Conservation (phyloP, 2,797 vertebrate genomes). For the Centropyge bicolor region DNA sequence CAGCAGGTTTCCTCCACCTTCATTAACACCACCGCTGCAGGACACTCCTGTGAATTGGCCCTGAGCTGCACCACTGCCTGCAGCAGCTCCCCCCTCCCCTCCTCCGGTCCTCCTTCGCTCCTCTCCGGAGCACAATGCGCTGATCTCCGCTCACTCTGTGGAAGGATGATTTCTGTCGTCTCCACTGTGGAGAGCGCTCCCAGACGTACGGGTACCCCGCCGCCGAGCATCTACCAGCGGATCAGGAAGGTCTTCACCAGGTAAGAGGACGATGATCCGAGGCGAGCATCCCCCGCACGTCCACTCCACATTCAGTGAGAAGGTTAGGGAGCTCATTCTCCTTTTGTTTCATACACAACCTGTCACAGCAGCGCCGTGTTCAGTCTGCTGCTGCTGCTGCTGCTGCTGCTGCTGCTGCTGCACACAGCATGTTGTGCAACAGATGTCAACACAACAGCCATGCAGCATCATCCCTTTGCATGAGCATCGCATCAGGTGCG, state of each 20-base stretch:
- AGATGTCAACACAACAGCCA: slow-evolving; percentile 36
- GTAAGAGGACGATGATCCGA: slow-evolving; percentile 76
- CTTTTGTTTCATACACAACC: slow-evolving; percentile 32
- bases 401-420: slow-evolving; percentile 12
- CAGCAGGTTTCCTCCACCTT: neutral
- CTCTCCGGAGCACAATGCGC: slow-evolving; percentile 82
- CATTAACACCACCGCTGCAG: neutral
- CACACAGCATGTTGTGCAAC: slow-evolving; percentile 40
- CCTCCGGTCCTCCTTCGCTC: slow-evolving; percentile 19
- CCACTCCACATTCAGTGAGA: slow-evolving; percentile 48
- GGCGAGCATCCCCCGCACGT: slow-evolving; percentile 31
- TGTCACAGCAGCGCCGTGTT: slow-evolving; percentile 10
- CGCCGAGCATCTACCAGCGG: slow-evolving; percentile 87
- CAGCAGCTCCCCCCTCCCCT: slow-evolving; percentile 18
- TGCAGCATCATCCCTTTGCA: neutral
- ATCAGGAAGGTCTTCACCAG: slow-evolving; percentile 92
- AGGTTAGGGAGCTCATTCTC: neutral
- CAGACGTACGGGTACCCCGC: slow-evolving; percentile 84
- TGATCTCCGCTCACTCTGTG: slow-evolving; percentile 77
- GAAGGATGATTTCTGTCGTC: slow-evolving; percentile 91
- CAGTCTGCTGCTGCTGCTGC: slow-evolving; percentile 5
- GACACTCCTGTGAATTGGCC: neutral
- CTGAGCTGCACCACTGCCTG: neutral
- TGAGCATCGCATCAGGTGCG: neutral
- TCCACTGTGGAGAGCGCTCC: slow-evolving; percentile 92